A percentile compares a stretch with the other conserved stretches of the same genome.
These are phyloP conservation scores for Stictonetta naevosa DNA, from an alignment of 2,113 vertebrate genomes.

Conservation along the genomic window DNA sequence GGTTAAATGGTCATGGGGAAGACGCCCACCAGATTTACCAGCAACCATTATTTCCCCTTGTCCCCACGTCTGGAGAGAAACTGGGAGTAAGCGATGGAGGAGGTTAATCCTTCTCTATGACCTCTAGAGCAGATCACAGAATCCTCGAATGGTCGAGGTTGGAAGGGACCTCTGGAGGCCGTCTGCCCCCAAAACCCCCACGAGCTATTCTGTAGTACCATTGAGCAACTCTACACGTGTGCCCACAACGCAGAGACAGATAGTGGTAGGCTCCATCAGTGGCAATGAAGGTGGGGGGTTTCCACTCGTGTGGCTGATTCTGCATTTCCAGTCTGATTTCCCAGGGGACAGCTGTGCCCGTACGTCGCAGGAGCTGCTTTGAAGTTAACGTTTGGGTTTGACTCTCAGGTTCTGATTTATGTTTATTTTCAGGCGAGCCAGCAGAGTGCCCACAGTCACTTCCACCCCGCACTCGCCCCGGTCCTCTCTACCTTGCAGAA, in stretches of 20 bases:
- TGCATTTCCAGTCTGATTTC: not conserved
- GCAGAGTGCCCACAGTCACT: slow-evolving; percentile 71
- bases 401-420: not conserved
- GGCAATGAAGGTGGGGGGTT: not conserved
- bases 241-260: accelerated
- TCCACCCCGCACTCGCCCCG: slow-evolving; percentile 68
- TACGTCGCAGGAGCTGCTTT: not conserved
- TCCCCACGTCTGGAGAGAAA: not conserved
- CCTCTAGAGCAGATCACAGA: not conserved
- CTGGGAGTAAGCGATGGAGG: not conserved
- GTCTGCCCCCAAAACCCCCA: not conserved
- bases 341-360: not conserved
- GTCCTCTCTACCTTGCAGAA: slow-evolving; percentile 72
- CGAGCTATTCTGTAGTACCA: not conserved
- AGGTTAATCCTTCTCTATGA: not conserved
- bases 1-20: not conserved
- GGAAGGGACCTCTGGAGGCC: not conserved
- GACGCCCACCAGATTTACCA: not conserved
- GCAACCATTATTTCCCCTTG: not conserved
- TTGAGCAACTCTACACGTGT: not conserved
- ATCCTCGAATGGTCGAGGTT: not conserved
- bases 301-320: not conserved
- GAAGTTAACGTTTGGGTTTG: not conserved
- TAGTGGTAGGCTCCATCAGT: not conserved
- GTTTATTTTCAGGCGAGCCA: slow-evolving; percentile 79